Conservation (phyloP, 2,113 vertebrate genomes). For the Platanista minor region DNA sequence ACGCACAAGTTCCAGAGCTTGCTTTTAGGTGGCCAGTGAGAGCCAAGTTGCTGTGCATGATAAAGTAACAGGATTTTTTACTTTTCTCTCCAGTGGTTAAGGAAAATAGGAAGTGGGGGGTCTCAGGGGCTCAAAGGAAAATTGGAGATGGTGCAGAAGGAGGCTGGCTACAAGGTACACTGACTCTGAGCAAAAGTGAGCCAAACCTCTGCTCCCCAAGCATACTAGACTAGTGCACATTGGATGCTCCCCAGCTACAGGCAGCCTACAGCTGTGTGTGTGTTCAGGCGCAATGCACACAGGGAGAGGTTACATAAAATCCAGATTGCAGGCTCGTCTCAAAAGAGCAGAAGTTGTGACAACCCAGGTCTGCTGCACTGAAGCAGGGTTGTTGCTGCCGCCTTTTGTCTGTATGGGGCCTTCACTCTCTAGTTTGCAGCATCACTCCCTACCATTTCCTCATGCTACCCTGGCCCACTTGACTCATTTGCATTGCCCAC, state of each 20-base stretch:
- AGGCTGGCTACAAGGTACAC: background rate
- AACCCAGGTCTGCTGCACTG: background rate
- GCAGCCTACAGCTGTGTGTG: background rate
- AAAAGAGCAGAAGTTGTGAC: background rate
- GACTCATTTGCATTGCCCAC: background rate
- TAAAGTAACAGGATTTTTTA: background rate
- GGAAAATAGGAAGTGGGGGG: background rate
- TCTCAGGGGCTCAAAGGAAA: background rate
- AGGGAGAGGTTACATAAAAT: background rate
- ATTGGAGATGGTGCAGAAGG: background rate
- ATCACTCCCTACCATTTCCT: background rate
- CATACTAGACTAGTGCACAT: rapidly evolving
- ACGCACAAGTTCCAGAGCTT: background rate
- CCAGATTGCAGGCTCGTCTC: background rate
- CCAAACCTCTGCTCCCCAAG: background rate
- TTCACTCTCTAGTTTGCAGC: background rate
- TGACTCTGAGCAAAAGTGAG: background rate
- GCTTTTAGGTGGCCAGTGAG: background rate
- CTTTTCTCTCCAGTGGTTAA: background rate
- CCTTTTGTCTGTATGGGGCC: background rate
- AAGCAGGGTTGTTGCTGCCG: background rate
- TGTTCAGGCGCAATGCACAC: background rate
- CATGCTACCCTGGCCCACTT: background rate
- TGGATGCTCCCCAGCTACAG: background rate
- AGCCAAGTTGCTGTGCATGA: background rate